Percentiles rank a stretch among this genome's conserved stretches.
phyloP scores from a whole-genome alignment of 2,113 vertebrate species.

The Tapirus terrestris region DNA sequence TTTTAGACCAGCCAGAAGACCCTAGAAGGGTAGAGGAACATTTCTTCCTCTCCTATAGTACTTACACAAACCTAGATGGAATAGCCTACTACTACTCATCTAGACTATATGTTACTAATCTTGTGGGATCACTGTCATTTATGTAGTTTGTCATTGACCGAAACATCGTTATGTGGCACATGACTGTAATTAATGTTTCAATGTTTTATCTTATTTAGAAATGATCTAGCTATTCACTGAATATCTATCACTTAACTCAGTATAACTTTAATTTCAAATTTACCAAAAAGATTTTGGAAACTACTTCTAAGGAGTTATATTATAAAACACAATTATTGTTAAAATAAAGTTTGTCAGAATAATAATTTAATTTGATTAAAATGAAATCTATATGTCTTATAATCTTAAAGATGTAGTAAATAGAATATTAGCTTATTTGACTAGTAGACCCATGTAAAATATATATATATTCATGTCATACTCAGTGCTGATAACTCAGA shows the following conservation, averaged over 20 bases:
- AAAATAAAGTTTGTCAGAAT: slow-evolving; percentile 22
- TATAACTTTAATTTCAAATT: background rate
- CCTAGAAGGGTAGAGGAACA: too few species aligned
- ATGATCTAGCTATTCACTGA: background rate
- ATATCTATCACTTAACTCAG: background rate
- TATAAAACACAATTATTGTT: background rate
- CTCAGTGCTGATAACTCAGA: background rate
- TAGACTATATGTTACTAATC: too few species aligned
- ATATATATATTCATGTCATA: background rate
- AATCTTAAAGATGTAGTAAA: background rate
- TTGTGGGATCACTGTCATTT: too few species aligned
- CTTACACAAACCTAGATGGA: too few species aligned
- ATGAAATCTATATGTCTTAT: background rate
- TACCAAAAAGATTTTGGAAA: background rate
- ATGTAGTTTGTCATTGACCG: too few species aligned
- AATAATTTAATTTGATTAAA: background rate
- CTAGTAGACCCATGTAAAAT: background rate
- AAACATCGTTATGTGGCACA: too few species aligned
- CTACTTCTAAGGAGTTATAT: background rate
- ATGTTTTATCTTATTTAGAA: slow-evolving; percentile 30
- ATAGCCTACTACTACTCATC: too few species aligned
- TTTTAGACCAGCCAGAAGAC: too few species aligned
- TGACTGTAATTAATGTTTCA: background rate
- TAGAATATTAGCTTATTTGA: slow-evolving; percentile 8
- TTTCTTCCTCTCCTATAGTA: too few species aligned